Percentiles rank a stretch among this genome's conserved stretches.
phyloP scores from a whole-genome alignment of 2,888 invertebrate species.

The Hoplodrina blanda region DNA sequence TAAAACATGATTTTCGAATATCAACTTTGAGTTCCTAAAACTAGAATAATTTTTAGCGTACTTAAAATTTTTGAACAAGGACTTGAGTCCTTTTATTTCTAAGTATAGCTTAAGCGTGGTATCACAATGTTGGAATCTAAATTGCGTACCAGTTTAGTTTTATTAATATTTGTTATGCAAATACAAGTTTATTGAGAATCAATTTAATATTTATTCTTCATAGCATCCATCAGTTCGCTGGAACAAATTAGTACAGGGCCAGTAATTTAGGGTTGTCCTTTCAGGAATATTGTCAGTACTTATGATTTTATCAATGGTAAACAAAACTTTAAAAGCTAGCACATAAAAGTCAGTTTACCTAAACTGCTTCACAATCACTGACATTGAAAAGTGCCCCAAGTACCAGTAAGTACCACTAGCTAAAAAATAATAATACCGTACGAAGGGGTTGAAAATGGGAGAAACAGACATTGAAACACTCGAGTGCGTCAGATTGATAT shows the following conservation, averaged over 20 bases:
- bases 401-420: no score
- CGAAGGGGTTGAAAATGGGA: no score
- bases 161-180: conserved; percentile 51
- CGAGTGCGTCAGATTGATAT: no score
- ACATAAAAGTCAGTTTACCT: not conserved
- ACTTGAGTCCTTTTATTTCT: not conserved
- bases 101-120: not conserved
- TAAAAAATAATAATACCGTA: no score
- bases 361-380: no score
- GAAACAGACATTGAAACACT: no score
- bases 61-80: not conserved
- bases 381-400: no score
- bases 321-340: not conserved
- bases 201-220: conserved; percentile 44
- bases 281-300: not conserved
- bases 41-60: not conserved
- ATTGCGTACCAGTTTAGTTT: conserved; percentile 31
- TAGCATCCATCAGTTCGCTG: conserved; percentile 48
- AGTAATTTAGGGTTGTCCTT: conserved; percentile 53
- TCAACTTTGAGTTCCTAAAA: not conserved
- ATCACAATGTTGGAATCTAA: conserved; percentile 36
- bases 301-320: not conserved
- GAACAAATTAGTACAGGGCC: conserved; percentile 68
- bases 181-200: conserved; percentile 50
- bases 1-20: not conserved